Evolutionary conservation across 2,888 invertebrate genomes (phyloP).

Genomic region (Anagyrus pseudococci): DNA sequence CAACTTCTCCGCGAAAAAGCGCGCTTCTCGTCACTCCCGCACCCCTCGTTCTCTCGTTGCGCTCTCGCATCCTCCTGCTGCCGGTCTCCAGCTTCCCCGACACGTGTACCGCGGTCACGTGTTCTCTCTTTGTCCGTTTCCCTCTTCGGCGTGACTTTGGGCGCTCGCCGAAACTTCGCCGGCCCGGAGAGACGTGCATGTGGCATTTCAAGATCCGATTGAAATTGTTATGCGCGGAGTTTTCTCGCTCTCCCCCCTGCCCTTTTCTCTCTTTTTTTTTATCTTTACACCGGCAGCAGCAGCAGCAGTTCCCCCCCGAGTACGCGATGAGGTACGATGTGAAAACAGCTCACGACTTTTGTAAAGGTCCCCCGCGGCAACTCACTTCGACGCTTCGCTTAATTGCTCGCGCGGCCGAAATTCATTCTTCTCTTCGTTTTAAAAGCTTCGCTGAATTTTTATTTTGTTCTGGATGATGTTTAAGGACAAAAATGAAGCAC

Average conservation of each 20-base stretch:
- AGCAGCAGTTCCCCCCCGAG: conserved; percentile 5
- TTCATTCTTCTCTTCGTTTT: too few species aligned
- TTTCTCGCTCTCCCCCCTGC: conserved; percentile 14
- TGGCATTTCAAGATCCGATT: conserved; percentile 41
- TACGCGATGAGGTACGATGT: conserved; percentile 26
- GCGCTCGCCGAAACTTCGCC: conserved; percentile 6
- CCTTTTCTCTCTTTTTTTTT: conserved; percentile 9
- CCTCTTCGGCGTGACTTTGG: conserved; percentile 20
- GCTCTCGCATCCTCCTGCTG: background rate
- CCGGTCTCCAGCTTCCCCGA: background rate
- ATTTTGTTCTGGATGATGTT: too few species aligned
- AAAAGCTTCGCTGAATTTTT: too few species aligned
- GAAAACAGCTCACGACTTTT: conserved; percentile 36
- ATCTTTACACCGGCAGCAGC: too few species aligned
- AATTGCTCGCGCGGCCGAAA: too few species aligned
- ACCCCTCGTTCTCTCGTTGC: background rate
- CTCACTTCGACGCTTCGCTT: too few species aligned
- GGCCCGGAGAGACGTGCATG: conserved; percentile 35
- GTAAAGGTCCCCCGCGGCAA: too few species aligned
- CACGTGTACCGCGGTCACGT: conserved; percentile 34
- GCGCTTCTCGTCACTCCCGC: conserved; percentile 4
- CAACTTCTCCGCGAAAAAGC: conserved; percentile 40
- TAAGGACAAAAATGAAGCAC: too few species aligned
- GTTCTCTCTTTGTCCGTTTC: conserved; percentile 20
- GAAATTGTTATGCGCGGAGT: conserved; percentile 40